These are phyloP conservation scores for Aphidius gifuensis DNA, from an alignment of 1,140 invertebrate species.

Conservation along the genomic window DNA sequence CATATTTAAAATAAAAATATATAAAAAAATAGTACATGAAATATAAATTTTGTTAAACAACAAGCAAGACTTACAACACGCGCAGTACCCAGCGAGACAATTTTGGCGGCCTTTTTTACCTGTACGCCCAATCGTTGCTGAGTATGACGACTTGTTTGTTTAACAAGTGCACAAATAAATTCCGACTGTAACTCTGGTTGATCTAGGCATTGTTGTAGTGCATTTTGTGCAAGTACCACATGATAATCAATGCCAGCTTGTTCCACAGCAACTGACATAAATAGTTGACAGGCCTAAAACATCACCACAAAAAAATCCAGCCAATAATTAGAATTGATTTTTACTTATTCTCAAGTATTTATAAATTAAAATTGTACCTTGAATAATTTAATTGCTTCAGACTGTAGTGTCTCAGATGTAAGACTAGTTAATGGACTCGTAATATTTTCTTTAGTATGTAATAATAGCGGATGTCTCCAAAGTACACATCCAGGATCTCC, in stretches of 20 bases:
- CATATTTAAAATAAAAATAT: not conserved
- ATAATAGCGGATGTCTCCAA: constrained; percentile 87
- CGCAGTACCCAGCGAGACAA: constrained; percentile 56
- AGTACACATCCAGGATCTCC: constrained; percentile 90
- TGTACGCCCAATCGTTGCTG: constrained; percentile 83
- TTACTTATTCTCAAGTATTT: constrained; percentile 4
- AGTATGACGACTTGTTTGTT: constrained; percentile 86
- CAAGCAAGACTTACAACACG: constrained; percentile 62
- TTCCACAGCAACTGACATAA: constrained; percentile 91
- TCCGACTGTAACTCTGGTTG: constrained; percentile 87
- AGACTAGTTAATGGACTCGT: constrained; percentile 81
- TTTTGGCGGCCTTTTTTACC: constrained; percentile 69
- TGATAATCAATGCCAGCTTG: constrained; percentile 94
- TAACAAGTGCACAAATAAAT: constrained; percentile 85
- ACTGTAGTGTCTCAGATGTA: constrained; percentile 78
- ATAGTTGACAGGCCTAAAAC: constrained; percentile 83
- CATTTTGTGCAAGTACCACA: constrained; percentile 91
- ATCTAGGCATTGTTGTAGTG: constrained; percentile 85
- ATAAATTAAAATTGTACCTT: constrained; percentile 58
- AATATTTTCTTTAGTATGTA: constrained; percentile 89
- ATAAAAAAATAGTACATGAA: constrained; percentile 47
- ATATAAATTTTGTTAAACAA: constrained; percentile 51
- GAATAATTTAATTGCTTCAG: constrained; percentile 90
- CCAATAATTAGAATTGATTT: constrained; percentile 3
- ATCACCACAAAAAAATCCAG: constrained; percentile 15